Conservation (phyloP, 2,888 invertebrate genomes). For the Achlya flavicornis region DNA sequence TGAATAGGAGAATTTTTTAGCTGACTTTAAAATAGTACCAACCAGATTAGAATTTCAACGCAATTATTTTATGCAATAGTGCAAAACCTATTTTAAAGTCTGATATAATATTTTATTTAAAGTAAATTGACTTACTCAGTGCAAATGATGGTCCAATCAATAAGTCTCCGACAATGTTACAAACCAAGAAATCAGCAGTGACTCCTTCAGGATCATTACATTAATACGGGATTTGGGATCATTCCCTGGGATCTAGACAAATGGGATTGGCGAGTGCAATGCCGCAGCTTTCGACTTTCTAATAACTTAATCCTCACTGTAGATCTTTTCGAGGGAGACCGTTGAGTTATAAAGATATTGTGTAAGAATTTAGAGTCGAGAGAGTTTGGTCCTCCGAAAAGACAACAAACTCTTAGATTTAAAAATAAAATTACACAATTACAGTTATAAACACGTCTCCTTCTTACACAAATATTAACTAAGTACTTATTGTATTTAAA, state of each 20-base stretch:
- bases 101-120: no score
- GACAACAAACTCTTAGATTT: background rate
- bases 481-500: no score
- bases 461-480: no score
- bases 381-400: background rate
- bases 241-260: background rate
- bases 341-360: background rate
- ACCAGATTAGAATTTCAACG: no score
- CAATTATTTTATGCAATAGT: no score
- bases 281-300: conserved; percentile 1
- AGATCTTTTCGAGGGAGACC: background rate
- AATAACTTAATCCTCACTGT: background rate
- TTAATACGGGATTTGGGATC: background rate
- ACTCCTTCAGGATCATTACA: background rate
- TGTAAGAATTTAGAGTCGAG: background rate
- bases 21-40: no score
- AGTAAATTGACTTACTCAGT: no score
- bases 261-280: conserved; percentile 4
- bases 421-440: background rate
- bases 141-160: background rate
- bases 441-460: no score
- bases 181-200: background rate
- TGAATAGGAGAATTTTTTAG: no score
- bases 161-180: background rate
- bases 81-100: no score